Base-by-base conservation (phyloP, 2,113 vertebrate genomes). In the Pelobates fuscus region DNA sequence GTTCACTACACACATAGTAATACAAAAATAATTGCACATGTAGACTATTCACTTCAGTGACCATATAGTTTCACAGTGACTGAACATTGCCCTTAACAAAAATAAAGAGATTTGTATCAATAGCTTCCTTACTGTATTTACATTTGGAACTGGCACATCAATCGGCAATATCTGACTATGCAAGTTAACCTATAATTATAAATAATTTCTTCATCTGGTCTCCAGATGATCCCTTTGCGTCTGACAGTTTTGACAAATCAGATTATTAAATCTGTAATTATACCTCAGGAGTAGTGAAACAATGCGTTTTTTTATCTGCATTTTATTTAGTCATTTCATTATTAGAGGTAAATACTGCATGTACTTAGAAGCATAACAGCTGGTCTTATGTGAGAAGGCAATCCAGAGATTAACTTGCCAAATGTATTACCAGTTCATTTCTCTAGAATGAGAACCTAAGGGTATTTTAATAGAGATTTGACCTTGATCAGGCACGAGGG, bases 171-270 rank as follows among this genome's bases (percentile, higher is more conserved):
- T 87, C 89, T 90, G 88, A 82, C 88, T 82, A 80, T 85, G 88
- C 85, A 86, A 82, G 84, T 86, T 84, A 86, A 88, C 79, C 84
- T 84, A 43, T 88, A 91, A 91, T 92, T 91, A 83, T 83, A 84
- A 60, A 81, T 86, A 82, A 88, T 89, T 85, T 69, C 52, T 82
- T 90, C 90, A 91, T 92, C 88, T 92, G 90, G 84, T 74, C 26
- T 81, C 89, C 89, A 91, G 89, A 91, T 90, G 91, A 92, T 87
- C 83, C 85, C 82, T 84, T 87, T 74, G 87, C 83, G 86, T 84
- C 85, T 91, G 89, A 91, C 46, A 77, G 79, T 78, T 88, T 87
- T 89, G 89, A 91, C 89, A 91, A 90, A 91, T 91, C 91, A 90
- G 87, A 90, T 92, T 91, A 88, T 89, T 88, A 79, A 87, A 86